Percentiles rank a stretch among this genome's conserved stretches.
Conservation (phyloP, 2,888 invertebrate genomes). For the Hartigia nigra region DNA sequence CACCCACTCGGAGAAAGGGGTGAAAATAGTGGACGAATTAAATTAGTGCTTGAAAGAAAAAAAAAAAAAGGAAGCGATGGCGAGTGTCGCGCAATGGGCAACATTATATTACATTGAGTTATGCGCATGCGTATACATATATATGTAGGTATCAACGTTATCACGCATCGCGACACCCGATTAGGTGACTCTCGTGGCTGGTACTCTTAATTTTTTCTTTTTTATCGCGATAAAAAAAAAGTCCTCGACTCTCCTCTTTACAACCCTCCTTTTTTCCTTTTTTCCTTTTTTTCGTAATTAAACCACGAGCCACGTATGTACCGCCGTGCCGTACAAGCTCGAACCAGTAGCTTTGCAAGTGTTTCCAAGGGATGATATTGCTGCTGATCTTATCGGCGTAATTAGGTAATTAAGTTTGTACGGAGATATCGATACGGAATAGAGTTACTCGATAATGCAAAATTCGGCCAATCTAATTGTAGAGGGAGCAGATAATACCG, state of each 20-base stretch:
- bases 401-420: background rate
- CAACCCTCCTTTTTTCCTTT: background rate
- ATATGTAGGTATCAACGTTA: background rate
- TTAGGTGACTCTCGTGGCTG: background rate
- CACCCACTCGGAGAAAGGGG: slow-evolving; percentile 11
- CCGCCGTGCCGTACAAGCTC: background rate
- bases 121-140: background rate
- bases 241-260: background rate
- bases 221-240: background rate
- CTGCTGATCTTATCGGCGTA: background rate
- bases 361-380: background rate
- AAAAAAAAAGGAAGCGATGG: background rate
- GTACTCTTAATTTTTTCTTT: background rate
- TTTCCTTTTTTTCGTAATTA: background rate
- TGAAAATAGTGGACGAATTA: slow-evolving; percentile 7
- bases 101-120: background rate
- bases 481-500: slow-evolving; percentile 31
- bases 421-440: background rate
- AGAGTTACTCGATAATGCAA: background rate
- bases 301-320: background rate
- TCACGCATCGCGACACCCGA: background rate
- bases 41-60: background rate
- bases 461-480: background rate
- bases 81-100: background rate
- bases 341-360: background rate